Evolutionary conservation across 2,113 vertebrate species (phyloP).

Genomic region (Aptenodytes patagonicus): DNA sequence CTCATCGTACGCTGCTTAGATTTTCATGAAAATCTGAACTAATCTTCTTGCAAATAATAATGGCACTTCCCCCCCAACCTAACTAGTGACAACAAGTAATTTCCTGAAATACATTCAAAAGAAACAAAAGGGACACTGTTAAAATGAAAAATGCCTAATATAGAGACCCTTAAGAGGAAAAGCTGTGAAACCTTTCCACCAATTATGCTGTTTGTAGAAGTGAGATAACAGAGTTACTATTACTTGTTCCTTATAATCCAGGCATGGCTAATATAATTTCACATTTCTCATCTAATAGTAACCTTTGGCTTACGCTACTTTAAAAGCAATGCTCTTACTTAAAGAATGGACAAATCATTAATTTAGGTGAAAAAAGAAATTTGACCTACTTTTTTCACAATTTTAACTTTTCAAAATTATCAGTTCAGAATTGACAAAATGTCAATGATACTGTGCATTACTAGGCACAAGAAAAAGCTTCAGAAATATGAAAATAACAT

Average conservation of each 20-base stretch:
- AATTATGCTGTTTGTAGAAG: not conserved
- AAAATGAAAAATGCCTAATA: not conserved
- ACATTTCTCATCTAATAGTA: not conserved
- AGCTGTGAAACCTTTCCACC: not conserved
- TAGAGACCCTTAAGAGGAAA: not conserved
- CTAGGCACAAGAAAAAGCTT: not conserved
- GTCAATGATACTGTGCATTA: not conserved
- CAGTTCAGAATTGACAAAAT: not conserved
- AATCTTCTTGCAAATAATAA: not conserved
- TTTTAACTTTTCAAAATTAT: not conserved
- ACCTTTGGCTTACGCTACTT: not conserved
- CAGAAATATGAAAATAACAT: not conserved
- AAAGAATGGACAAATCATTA: not conserved
- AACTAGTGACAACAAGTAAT: not conserved
- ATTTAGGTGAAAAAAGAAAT: not conserved
- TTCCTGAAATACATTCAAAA: not conserved
- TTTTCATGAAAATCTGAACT: not conserved
- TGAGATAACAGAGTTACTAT: not conserved
- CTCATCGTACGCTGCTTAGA: not conserved
- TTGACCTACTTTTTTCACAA: not conserved
- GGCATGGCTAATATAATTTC: not conserved
- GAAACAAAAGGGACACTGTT: not conserved
- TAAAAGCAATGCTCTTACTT: not conserved
- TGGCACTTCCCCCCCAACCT: rapidly evolving
- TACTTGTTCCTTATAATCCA: not conserved